Base-by-base conservation (phyloP, 2,113 vertebrate genomes). In the Perccottus glenii region DNA sequence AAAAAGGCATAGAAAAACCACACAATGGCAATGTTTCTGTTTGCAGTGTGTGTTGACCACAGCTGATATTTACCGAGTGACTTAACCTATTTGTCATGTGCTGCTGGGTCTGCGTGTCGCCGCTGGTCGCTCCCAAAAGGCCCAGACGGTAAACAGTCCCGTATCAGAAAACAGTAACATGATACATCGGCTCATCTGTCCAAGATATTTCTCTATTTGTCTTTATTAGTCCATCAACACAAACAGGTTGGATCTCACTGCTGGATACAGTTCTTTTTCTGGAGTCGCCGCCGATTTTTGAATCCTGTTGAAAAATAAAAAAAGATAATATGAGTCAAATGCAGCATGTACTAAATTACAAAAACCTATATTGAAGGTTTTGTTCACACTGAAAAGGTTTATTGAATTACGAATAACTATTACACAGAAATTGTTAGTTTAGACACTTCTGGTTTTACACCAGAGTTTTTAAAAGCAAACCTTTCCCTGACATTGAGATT, bases 211-310 rank as follows among this genome's bases (percentile, higher is more conserved):
- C 19, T 27, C 19, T 27, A 27, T n/a, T 7, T 35, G 5, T 8
- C 11, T 33, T 55, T 6, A 55, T 46, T 27, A 46, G 36, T 9
- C 16, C 49, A 51, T 9, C 7, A 9, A 11, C 9, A 57, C 15
- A 58, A 6, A 4, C 4, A 11, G 11, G 11, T 16, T 3, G 15
- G n/a, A 8, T 9, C 67, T 93, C 87, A 93, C 2, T 92, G 93
- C 79, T 93, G 92, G 81, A 93, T 92, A 73, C 92, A 93, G 62
- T 85, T 83, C 74, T 90, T 93, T 81, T 91, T 93, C 1, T 72
- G 81, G 40, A 51, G 77, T 35, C 79, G 72, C 48, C 83, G 85
- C 0, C 69, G 87, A 44, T 73, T 78, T 83, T 69, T 90, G 2
- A 49, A 60, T 46, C 86, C 90, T 92, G 77, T 47, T 14, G 16